Conservation (phyloP, 1,140 invertebrate species). For the Sipha flava region DNA sequence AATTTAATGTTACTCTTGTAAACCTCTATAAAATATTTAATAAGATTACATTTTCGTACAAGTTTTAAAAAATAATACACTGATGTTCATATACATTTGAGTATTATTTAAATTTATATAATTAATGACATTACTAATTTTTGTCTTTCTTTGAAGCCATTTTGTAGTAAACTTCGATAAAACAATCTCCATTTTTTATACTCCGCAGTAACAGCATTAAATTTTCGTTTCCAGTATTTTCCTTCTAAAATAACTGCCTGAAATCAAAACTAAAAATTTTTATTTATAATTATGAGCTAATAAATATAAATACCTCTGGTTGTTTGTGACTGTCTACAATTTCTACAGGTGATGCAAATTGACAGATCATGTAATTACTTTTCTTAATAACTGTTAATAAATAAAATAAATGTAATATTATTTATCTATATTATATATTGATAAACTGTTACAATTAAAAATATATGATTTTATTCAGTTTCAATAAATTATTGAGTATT, state of each 20-base stretch:
- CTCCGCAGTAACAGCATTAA: conserved; percentile 93
- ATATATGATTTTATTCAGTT: no score
- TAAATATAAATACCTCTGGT: conserved; percentile 66
- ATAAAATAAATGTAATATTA: background rate
- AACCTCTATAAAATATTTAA: no score
- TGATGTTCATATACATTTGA: no score
- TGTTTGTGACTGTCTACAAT: conserved; percentile 83
- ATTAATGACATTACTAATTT: conserved; percentile 55
- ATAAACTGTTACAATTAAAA: no score
- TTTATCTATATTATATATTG: background rate
- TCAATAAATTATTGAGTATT: no score
- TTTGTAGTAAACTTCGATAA: conserved; percentile 74
- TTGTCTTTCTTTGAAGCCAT: conserved; percentile 61
- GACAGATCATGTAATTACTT: conserved; percentile 80
- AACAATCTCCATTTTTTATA: conserved; percentile 99
- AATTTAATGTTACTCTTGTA: no score
- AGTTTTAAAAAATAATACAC: no score
- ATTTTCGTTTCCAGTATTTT: conserved; percentile 97
- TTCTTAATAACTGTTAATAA: conserved; percentile 79
- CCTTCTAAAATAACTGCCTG: conserved; percentile 91
- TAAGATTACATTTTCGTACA: no score
- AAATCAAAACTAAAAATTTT: conserved; percentile 5
- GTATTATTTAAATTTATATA: no score
- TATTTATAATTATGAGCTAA: conserved; percentile 18
- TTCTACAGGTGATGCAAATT: conserved; percentile 90